phyloP scores from a whole-genome alignment of 2,797 vertebrate genomes.

The Helostoma temminkii region DNA sequence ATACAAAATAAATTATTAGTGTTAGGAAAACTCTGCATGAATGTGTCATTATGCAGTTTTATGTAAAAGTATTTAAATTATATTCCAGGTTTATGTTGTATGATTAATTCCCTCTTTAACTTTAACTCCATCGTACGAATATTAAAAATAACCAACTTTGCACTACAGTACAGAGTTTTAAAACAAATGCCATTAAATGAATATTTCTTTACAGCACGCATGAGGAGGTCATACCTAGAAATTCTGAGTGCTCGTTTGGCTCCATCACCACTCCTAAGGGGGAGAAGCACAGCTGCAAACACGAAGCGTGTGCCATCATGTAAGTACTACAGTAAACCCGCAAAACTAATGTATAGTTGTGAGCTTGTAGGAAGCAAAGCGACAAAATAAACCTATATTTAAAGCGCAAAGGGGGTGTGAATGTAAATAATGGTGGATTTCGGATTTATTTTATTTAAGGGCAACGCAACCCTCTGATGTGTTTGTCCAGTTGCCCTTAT shows the following conservation, averaged over 20 bases:
- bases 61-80: too few species aligned
- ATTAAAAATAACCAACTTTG: too few species aligned
- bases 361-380: too few species aligned
- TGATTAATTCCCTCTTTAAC: accelerated
- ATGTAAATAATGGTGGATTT: neutral
- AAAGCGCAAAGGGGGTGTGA: neutral
- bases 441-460: neutral
- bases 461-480: neutral
- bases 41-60: neutral
- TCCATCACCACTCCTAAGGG: conserved; percentile 48
- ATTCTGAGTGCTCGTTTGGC: conserved; percentile 70
- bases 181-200: neutral
- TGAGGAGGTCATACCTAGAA: conserved; percentile 83
- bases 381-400: neutral
- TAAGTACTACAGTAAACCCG: conserved; percentile 45
- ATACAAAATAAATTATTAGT: neutral
- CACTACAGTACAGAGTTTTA: neutral
- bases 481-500: neutral
- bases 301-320: conserved; percentile 43
- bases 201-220: conserved; percentile 56
- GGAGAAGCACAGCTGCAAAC: conserved; percentile 18
- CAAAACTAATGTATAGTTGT: too few species aligned
- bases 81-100: accelerated
- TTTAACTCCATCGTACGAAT: accelerated
- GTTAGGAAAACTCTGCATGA: too few species aligned